Percentiles rank a stretch among this genome's conserved stretches.
Evolutionary conservation across 2,888 invertebrate genomes (phyloP).

Genomic region (Philereme vetulata): DNA sequence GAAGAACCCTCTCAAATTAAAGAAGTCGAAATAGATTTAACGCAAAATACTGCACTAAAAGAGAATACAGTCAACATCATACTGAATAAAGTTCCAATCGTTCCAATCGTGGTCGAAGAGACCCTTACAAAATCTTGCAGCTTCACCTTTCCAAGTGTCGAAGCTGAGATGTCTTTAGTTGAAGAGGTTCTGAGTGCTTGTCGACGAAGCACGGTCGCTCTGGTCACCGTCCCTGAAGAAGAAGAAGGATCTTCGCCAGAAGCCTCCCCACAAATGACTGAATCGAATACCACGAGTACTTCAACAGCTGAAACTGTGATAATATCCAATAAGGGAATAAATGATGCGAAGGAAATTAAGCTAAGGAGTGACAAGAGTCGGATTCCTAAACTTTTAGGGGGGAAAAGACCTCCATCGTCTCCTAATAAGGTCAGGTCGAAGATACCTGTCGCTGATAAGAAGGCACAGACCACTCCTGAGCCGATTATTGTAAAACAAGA

Average conservation of each 20-base stretch:
- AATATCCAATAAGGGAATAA: constrained; percentile 81
- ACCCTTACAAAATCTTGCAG: constrained; percentile 68
- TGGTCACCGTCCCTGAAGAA: constrained; percentile 86
- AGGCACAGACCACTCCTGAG: constrained; percentile 53
- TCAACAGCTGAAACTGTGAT: constrained; percentile 89
- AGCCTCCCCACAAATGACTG: constrained; percentile 85
- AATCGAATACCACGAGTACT: constrained; percentile 86
- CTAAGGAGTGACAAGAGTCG: constrained; percentile 81
- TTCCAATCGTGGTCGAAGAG: constrained; percentile 53
- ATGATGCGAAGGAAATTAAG: constrained; percentile 68
- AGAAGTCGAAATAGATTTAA: constrained; percentile 67
- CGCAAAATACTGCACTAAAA: constrained; percentile 68
- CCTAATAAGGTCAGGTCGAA: constrained; percentile 68
- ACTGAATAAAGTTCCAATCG: constrained; percentile 56
- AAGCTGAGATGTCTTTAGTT: constrained; percentile 70
- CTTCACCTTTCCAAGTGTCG: constrained; percentile 62
- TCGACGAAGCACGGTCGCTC: constrained; percentile 70
- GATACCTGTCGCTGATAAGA: constrained; percentile 69
- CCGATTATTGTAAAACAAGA: constrained; percentile 80
- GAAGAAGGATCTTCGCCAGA: constrained; percentile 84
- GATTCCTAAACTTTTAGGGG: constrained; percentile 80
- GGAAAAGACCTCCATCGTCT: constrained; percentile 77
- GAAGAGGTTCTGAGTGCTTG: constrained; percentile 77
- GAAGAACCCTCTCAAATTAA: constrained; percentile 52
- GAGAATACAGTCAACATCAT: constrained; percentile 75